Evolutionary conservation across 23 tunicate genomes (phyloP).

Genomic region (Oikopleura albicans): DNA sequence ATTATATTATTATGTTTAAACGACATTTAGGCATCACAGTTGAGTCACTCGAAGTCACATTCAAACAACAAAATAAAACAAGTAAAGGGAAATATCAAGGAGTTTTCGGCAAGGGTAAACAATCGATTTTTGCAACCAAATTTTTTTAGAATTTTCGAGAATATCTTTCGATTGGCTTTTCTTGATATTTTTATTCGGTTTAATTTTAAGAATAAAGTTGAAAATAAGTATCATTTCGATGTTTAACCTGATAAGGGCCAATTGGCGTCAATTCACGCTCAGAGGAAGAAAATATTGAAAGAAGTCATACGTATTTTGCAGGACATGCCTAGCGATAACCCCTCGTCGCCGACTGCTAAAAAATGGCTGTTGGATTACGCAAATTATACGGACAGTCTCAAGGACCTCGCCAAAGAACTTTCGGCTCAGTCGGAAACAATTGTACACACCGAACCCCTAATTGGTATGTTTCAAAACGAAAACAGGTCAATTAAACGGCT

Average conservation of each 20-base stretch:
- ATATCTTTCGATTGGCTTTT: no score
- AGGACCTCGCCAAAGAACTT: constrained; percentile 6
- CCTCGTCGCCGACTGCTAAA: background rate
- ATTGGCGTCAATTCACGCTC: background rate
- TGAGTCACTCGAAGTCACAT: background rate
- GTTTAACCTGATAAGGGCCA: no score
- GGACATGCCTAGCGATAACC: background rate
- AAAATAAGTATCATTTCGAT: no score
- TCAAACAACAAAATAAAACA: constrained; percentile 4
- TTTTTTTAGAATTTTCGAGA: no score
- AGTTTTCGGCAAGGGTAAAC: background rate
- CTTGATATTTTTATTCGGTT: no score
- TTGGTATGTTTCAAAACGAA: no score
- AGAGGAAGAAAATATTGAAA: background rate
- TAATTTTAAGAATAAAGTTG: no score
- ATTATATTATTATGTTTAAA: background rate
- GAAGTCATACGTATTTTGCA: background rate
- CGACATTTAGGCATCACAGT: background rate
- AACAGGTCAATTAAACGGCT: no score
- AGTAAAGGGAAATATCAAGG: background rate
- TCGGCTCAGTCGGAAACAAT: background rate
- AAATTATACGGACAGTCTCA: background rate
- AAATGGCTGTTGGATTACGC: background rate
- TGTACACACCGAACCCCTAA: background rate
- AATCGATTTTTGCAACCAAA: no score